Conservation (phyloP, 2,113 vertebrate genomes). For the Illadopsis cleaveri region DNA sequence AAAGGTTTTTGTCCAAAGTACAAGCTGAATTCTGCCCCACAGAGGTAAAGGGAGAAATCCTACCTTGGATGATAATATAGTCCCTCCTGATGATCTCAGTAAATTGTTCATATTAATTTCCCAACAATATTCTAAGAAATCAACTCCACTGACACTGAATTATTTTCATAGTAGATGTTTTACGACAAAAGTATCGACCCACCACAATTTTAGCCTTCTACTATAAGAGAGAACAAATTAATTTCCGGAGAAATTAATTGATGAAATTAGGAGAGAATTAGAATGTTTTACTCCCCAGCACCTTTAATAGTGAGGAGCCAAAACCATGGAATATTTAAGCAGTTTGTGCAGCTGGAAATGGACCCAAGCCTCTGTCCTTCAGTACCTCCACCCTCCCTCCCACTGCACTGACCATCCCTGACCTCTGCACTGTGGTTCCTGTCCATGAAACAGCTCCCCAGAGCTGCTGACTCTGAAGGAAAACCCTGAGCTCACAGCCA, state of each 20-base stretch:
- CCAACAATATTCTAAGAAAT: background rate
- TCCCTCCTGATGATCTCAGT: background rate
- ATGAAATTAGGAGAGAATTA: background rate
- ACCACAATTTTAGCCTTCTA: background rate
- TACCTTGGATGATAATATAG: background rate
- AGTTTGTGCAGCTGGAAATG: background rate
- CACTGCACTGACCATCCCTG: accelerated
- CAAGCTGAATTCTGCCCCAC: background rate
- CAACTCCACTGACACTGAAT: background rate
- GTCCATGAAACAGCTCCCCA: background rate
- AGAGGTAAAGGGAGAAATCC: background rate
- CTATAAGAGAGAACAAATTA: background rate
- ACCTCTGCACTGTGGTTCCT: background rate
- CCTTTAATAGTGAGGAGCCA: background rate
- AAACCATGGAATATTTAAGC: accelerated
- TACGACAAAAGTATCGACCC: background rate
- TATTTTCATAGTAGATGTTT: background rate
- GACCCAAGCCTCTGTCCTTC: background rate
- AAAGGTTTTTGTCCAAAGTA: background rate
- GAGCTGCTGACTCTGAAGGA: background rate
- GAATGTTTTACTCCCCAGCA: background rate
- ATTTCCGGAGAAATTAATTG: background rate
- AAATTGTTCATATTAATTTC: background rate
- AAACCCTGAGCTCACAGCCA: background rate
- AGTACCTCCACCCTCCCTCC: background rate